Evolutionary conservation across 2,113 vertebrate genomes (phyloP), one percentile per base, ranked within the genome.

Genomic region (Chaetura pelagica): DNA sequence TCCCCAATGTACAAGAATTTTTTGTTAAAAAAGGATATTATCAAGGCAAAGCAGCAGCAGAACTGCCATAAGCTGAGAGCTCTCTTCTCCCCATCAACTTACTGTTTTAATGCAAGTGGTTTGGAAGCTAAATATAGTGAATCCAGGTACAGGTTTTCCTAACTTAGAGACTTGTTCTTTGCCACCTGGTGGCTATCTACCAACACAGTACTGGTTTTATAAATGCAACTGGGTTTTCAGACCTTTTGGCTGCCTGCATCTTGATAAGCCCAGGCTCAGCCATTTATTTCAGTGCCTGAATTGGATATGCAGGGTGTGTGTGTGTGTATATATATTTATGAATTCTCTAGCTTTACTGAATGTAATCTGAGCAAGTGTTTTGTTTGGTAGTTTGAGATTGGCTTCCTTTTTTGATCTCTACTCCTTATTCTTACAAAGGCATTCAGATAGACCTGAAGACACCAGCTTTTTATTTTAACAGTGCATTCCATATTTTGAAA

Each of bases 261-360:
- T 74, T 67, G 44, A 12, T 15, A 87, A 75, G 7, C 6, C 4
- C 13, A 49, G 48, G 24, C 48, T 68, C 52, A 52, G 44, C 6
- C 40, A 4, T 57, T 78, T 40, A 10, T 57, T 64, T 55, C 23
- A 35, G 54, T 62, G 32, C 18, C 10, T 13, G 34, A 82, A 52
- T 34, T 1, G 2, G 29, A 35, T n/a, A 30, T 7, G 2, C 19
- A 54, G 21, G 12, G 7, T 57, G 8, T 49, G 4, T 48, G 4
- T 15, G 13, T 24, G 6, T 59, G 21, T 7, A 22, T 40, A 13
- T 46, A 13, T 24, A 48, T 59, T 49, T 2, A 64, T n/a, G 29
- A 67, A 12, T 48, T 73, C 22, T 57, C 5, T 77, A 8, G 34
- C 19, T 73, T 77, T 55, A 55, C 29, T 18, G 40, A 83, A 27